Base-by-base conservation (phyloP, 2,113 vertebrate species). In the Psittacula cyanocephala region DNA sequence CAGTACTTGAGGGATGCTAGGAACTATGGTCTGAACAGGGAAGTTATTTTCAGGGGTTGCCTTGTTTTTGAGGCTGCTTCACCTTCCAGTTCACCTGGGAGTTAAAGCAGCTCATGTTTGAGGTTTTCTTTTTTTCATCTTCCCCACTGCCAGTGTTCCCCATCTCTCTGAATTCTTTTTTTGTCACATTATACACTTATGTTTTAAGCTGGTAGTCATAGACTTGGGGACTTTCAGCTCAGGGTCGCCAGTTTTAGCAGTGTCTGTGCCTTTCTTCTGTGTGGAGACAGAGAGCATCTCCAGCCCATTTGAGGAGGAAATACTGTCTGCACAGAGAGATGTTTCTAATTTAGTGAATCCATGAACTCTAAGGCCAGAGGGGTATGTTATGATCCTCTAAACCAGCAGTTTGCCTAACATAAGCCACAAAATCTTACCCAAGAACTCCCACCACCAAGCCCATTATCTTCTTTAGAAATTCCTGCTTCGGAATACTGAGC, bases 381-480 rank as follows among this genome's bases (percentile, higher is more conserved):
- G 20, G 35, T 92, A 86, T 46, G 84, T 74, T 89, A 76, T 25
- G 89, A 95, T 89, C 64, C 77, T 91, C 89, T 84, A 86, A 92
- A 89, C 50, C 62, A 89, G 67, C 33, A 92, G 83, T 95, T 91
- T 93, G 77, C 47, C 81, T 87, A 91, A 79, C 57, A 52, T 2
- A n/a, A 95, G 74, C 65, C 70, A 71, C 70, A 93, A 78, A 81
- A 76, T 81, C 86, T 91, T 91, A 86, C 35, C 83, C 69, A 79
- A 83, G 80, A 68, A 39, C 64, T 92, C 64, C 46, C 29, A 62
- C 64, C 68, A 93, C 55, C 82, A 88, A 90, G 83, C 43, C 77
- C 44, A 76, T 93, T 89, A 71, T 49, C 77, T 84, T 79, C 70
- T 91, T 91, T 37, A 81, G 93, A 91, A 92, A 96, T 91, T 89